Evolutionary conservation across 2,797 vertebrate species (phyloP), one percentile per base, ranked within the genome.

Genomic region (Catostomus latipinnis): DNA sequence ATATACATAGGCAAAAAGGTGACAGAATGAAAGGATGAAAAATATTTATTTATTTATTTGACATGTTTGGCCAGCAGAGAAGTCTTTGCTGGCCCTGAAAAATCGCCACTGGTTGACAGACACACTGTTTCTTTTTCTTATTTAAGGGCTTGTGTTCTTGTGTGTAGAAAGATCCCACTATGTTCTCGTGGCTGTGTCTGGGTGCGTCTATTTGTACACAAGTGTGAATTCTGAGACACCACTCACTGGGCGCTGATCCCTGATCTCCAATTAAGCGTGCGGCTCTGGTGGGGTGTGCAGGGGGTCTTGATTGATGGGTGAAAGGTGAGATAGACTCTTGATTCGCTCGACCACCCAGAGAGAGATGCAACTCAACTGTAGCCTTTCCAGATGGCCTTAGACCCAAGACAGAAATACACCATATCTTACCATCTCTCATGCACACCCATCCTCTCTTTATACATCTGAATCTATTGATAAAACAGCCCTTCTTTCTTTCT

Each of bases 281-380:
- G 91, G 92, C 88, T 90, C 88, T 82, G 86, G 87, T 89, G 87
- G 90, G 91, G 90, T 88, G 90, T 89, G 90, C 75, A 34, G 56
- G 54, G 71, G 76, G 69, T 87, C 88, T 88, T 91, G 93, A 92
- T 93, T 93, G 87, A 92, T 91, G 91, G 92, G 93, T 93, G 93
- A 94, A 93, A 94, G 94, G 94, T 93, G 93, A 91, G 92, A 94
- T 94, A 92, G 93, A 93, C 92, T 93, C 93, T 94, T 91, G 93
- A 93, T 93, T 91, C 90, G 88, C 92, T 93, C 89, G 91, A 92
- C 90, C 91, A 92, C 91, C 90, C 92, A 92, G 90, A 92, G 90
- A 92, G 92, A 92, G 88, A 90, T 92, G 92, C 92, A 91, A 88
- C 91, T 93, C 91, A 91, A 93, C 92, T 92, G 90, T 88, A 92